These are phyloP conservation scores for Apotomis betuletana DNA, from an alignment of 2,888 invertebrate genomes.

Conservation along the genomic window DNA sequence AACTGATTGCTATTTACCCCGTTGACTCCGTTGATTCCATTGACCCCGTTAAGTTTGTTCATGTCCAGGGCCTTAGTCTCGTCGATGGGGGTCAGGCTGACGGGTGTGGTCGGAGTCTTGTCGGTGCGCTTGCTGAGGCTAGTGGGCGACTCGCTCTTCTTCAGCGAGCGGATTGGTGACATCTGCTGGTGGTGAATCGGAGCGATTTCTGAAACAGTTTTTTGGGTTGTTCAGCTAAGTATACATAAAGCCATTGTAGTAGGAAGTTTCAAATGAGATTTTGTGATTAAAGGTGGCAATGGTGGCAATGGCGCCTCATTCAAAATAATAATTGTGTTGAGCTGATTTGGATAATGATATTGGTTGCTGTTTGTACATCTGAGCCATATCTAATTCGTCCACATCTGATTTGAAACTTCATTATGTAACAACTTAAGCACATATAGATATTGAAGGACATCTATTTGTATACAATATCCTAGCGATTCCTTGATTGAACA, in stretches of 20 bases:
- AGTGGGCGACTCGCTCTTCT: constrained; percentile 79
- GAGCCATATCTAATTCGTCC: neutral
- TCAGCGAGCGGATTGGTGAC: constrained; percentile 80
- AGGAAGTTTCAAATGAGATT: constrained; percentile 51
- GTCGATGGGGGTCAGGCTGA: constrained; percentile 79
- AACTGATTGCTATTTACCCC: constrained; percentile 69
- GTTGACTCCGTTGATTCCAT: constrained; percentile 53
- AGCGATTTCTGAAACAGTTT: constrained; percentile 76
- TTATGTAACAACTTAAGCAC: constrained; percentile 55
- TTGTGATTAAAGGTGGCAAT: neutral
- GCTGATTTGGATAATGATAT: too few species aligned
- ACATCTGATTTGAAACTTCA: constrained; percentile 54
- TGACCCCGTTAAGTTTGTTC: constrained; percentile 71
- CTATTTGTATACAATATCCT: constrained; percentile 28
- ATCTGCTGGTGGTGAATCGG: constrained; percentile 82
- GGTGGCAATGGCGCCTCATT: too few species aligned
- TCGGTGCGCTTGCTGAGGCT: constrained; percentile 78
- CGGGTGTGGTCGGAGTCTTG: constrained; percentile 80
- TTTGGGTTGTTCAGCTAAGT: constrained; percentile 45
- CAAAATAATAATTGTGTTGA: too few species aligned
- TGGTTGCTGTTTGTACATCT: too few species aligned
- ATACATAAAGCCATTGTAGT: neutral
- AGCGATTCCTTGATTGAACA: constrained; percentile 18
- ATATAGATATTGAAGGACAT: constrained; percentile 45
- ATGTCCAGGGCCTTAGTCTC: constrained; percentile 78